A percentile compares a stretch with the other conserved stretches of the same genome.
Evolutionary conservation across 1,140 invertebrate genomes (phyloP).

Genomic region (Cepaea nemoralis): DNA sequence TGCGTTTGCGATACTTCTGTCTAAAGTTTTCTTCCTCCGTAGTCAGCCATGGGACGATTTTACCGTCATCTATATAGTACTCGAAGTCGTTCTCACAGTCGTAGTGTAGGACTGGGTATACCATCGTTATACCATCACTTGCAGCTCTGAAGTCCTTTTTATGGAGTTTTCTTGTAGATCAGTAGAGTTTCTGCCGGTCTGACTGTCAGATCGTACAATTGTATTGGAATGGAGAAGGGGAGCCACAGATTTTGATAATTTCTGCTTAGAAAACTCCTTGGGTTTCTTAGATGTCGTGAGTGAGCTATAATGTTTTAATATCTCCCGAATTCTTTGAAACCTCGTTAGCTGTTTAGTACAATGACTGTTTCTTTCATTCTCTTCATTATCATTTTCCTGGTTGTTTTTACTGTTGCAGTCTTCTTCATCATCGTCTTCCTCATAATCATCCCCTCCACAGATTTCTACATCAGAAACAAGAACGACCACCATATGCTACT

Average conservation of each 20-base stretch:
- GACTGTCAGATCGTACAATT: neutral
- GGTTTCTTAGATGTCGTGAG: neutral
- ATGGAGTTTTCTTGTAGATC: neutral
- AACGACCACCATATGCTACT: constrained; percentile 68
- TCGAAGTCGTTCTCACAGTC: too few species aligned
- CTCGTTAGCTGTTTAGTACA: neutral
- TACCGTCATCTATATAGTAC: too few species aligned
- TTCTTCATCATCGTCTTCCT: constrained; percentile 14
- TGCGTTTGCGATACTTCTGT: too few species aligned
- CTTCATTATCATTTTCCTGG: neutral
- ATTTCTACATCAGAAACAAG: constrained; percentile 60
- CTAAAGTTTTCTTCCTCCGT: too few species aligned
- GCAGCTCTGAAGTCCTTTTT: neutral
- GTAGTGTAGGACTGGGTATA: too few species aligned
- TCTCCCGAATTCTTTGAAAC: constrained; percentile 1
- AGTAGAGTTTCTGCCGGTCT: neutral
- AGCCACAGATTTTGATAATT: neutral
- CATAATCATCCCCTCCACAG: constrained; percentile 34
- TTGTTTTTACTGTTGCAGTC: constrained; percentile 7
- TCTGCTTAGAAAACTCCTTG: neutral
- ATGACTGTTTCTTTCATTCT: neutral
- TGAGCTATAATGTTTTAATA: neutral
- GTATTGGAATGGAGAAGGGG: neutral
- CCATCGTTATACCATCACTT: too few species aligned
- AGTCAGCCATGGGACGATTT: too few species aligned